Conservation (phyloP, 2,888 invertebrate species). For the Drosophila ezoana region DNA sequence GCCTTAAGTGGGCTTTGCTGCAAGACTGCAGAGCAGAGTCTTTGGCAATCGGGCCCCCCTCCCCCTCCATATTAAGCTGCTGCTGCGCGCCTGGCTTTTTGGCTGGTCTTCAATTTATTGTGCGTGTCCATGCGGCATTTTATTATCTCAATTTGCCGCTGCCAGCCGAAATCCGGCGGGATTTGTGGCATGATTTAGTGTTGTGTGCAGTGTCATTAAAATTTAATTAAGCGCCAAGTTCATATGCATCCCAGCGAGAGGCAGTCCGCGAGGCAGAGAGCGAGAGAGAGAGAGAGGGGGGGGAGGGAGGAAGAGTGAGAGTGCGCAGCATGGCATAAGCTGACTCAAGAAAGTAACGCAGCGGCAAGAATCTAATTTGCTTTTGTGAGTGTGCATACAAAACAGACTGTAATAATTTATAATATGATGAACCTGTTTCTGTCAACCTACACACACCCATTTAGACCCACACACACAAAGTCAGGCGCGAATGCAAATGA, state of each 20-base stretch:
- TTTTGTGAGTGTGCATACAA: slow-evolving; percentile 53
- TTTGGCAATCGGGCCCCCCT: slow-evolving; percentile 26
- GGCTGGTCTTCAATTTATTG: slow-evolving; percentile 43
- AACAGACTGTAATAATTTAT: slow-evolving; percentile 69
- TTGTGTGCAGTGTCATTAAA: slow-evolving; percentile 69
- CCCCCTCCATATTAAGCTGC: not conserved
- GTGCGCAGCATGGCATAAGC: not conserved
- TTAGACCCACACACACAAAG: slow-evolving; percentile 6
- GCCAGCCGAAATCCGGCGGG: slow-evolving; percentile 59
- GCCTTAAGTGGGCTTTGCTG: slow-evolving; percentile 73
- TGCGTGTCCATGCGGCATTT: slow-evolving; percentile 56
- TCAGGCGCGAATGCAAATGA: slow-evolving; percentile 44
- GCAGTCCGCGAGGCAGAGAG: not conserved
- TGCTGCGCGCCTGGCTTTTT: slow-evolving; percentile 20
- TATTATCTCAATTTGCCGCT: slow-evolving; percentile 70
- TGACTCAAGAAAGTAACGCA: slow-evolving; percentile 31
- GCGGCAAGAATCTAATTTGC: slow-evolving; percentile 56
- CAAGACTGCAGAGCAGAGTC: slow-evolving; percentile 55
- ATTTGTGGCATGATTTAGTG: slow-evolving; percentile 78
- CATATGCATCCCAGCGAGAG: slow-evolving; percentile 37
- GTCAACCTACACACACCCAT: slow-evolving; percentile 11
- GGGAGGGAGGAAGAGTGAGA: not conserved
- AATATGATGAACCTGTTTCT: slow-evolving; percentile 65
- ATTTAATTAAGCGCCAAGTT: slow-evolving; percentile 72
- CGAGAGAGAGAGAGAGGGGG: not conserved